Percentiles rank a stretch among this genome's conserved stretches.
Evolutionary conservation across 2,113 vertebrate genomes (phyloP).

Genomic region (Microtus ochrogaster): DNA sequence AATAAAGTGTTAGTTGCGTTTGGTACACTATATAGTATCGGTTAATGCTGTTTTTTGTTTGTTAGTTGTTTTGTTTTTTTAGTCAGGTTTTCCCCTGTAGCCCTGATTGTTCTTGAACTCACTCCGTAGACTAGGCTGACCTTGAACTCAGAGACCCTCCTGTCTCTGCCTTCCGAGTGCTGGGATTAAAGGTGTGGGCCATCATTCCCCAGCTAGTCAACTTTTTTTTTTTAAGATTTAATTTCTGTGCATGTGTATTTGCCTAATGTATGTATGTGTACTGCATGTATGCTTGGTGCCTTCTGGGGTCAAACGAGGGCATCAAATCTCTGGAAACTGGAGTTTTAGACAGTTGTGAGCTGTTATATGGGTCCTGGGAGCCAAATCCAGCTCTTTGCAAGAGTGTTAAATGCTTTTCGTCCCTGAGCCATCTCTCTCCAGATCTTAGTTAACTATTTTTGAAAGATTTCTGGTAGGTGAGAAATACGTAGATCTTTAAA

Average conservation of each 20-base stretch:
- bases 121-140: not conserved
- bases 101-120: not conserved
- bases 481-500: not conserved
- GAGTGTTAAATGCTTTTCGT: not conserved
- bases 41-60: not conserved
- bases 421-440: not conserved
- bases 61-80: not conserved
- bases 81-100: not conserved
- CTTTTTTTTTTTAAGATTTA: not conserved
- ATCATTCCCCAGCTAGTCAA: not conserved
- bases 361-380: not conserved
- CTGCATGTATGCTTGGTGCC: not conserved
- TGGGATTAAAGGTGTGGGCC: not conserved
- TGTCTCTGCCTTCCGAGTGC: not conserved
- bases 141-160: not conserved
- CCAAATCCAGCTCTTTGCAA: not conserved
- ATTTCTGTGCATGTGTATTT: not conserved
- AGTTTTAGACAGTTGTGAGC: not conserved
- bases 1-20: not conserved
- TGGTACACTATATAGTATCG: not conserved
- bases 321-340: not conserved
- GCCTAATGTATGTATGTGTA: not conserved
- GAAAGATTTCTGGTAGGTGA: constrained; percentile 39
- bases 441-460: constrained; percentile 5
- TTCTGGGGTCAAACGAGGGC: not conserved